Conservation (phyloP, 2,113 vertebrate genomes). For the Sarotherodon lohbergeri region DNA sequence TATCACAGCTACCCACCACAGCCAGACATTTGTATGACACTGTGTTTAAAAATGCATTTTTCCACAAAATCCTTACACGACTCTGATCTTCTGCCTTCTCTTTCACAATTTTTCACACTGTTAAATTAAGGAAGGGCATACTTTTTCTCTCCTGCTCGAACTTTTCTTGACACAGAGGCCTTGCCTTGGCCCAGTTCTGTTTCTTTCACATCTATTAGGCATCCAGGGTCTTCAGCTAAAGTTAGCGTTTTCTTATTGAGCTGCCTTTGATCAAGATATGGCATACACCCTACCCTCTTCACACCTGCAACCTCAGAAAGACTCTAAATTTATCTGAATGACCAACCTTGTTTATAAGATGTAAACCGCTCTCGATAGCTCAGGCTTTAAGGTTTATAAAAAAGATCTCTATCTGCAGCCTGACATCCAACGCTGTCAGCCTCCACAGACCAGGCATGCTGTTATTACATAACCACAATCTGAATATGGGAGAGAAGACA, state of each 20-base stretch:
- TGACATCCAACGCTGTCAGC: slow-evolving; percentile 51
- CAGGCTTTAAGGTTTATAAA: slow-evolving; percentile 28
- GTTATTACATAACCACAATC: slow-evolving; percentile 56
- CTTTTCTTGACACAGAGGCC: background rate
- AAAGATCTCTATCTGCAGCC: slow-evolving; percentile 44
- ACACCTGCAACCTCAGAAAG: background rate
- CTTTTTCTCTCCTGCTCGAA: background rate
- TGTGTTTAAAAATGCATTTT: background rate
- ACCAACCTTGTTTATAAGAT: slow-evolving; percentile 5
- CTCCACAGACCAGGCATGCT: slow-evolving; percentile 44
- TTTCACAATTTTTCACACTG: background rate
- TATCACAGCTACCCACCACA: background rate
- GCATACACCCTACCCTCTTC: background rate
- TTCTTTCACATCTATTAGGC: background rate
- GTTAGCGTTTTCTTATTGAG: background rate
- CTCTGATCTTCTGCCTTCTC: background rate
- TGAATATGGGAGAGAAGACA: slow-evolving; percentile 50
- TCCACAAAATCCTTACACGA: background rate
- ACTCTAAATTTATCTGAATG: background rate
- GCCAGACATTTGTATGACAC: background rate
- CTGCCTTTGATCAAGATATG: background rate
- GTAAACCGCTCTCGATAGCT: background rate
- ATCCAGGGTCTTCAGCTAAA: background rate
- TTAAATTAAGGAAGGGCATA: background rate
- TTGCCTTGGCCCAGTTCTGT: background rate